Evolutionary conservation across 2,888 invertebrate species (phyloP).

Genomic region (Netelia fuscicornis): DNA sequence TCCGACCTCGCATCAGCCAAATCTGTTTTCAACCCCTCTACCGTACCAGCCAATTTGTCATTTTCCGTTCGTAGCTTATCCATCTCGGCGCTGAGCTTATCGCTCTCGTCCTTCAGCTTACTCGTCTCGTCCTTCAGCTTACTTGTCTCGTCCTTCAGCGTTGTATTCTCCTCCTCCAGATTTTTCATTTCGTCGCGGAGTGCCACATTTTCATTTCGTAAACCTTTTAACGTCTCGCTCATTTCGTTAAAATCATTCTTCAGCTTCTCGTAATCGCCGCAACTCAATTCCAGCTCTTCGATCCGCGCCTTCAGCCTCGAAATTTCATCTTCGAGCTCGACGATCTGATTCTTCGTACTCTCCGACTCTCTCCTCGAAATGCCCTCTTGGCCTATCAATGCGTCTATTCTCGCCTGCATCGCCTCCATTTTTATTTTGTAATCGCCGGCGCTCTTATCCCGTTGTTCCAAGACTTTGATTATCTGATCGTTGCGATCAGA

Average conservation of each 20-base stretch:
- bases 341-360: slow-evolving; percentile 60
- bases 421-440: slow-evolving; percentile 59
- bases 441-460: slow-evolving; percentile 65
- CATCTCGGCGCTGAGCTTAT: slow-evolving; percentile 58
- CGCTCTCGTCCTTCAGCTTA: slow-evolving; percentile 46
- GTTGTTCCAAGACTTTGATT: slow-evolving; percentile 71
- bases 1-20: slow-evolving; percentile 66
- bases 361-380: slow-evolving; percentile 66
- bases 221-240: slow-evolving; percentile 19
- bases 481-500: slow-evolving; percentile 75
- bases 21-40: slow-evolving; percentile 67
- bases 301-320: slow-evolving; percentile 61
- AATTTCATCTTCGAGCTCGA: slow-evolving; percentile 66
- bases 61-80: slow-evolving; percentile 64
- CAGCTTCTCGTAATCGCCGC: slow-evolving; percentile 63
- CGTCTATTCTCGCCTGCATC: slow-evolving; percentile 72
- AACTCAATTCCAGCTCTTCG: slow-evolving; percentile 49
- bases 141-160: slow-evolving; percentile 61
- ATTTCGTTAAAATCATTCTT: slow-evolving; percentile 33
- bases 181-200: slow-evolving; percentile 53
- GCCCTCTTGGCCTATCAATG: slow-evolving; percentile 67
- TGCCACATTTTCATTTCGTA: slow-evolving; percentile 61
- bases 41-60: slow-evolving; percentile 49
- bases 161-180: slow-evolving; percentile 58
- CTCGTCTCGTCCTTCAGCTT: too few species aligned